Conservation (phyloP, 2,797 vertebrate genomes). For the Acanthurus tractus region DNA sequence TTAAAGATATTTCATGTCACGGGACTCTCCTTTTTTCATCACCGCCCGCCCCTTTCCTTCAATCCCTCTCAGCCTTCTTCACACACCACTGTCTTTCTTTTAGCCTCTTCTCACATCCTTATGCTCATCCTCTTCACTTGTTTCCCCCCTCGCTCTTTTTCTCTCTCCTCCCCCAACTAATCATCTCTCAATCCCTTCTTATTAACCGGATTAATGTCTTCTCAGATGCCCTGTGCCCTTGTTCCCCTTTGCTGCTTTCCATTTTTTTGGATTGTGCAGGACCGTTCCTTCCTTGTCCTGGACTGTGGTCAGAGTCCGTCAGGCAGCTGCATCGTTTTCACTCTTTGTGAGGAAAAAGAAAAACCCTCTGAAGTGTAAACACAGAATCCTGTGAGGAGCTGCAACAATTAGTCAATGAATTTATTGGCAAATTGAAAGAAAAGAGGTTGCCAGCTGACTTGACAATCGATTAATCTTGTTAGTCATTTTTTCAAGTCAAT, state of each 20-base stretch:
- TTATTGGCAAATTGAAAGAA: too few species aligned
- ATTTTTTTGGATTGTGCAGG: slow-evolving; percentile 16
- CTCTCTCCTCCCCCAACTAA: slow-evolving; percentile 44
- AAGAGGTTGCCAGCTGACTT: too few species aligned
- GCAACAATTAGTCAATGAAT: too few species aligned
- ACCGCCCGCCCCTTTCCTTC: slow-evolving; percentile 28
- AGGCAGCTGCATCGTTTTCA: slow-evolving; percentile 35
- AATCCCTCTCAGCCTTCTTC: slow-evolving; percentile 35
- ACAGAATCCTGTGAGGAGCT: slow-evolving; percentile 3
- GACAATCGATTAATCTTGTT: too few species aligned
- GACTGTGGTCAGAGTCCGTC: slow-evolving; percentile 32
- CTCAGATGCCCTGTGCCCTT: slow-evolving; percentile 38
- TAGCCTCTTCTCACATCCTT: slow-evolving; percentile 47
- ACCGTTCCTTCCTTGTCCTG: slow-evolving; percentile 14
- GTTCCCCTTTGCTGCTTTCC: slow-evolving; percentile 38
- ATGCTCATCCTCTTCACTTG: slow-evolving; percentile 20
- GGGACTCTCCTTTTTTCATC: slow-evolving; percentile 46
- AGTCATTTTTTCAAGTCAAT: too few species aligned
- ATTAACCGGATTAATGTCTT: slow-evolving; percentile 58
- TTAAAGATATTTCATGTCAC: slow-evolving; percentile 68
- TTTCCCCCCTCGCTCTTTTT: not conserved
- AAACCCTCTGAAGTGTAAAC: slow-evolving; percentile 28
- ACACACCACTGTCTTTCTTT: slow-evolving; percentile 48
- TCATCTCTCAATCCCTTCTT: slow-evolving; percentile 53
- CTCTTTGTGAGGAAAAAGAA: slow-evolving; percentile 15